Base-by-base conservation (phyloP, 1,140 invertebrate genomes). In the Temnothorax nylanderi region DNA sequence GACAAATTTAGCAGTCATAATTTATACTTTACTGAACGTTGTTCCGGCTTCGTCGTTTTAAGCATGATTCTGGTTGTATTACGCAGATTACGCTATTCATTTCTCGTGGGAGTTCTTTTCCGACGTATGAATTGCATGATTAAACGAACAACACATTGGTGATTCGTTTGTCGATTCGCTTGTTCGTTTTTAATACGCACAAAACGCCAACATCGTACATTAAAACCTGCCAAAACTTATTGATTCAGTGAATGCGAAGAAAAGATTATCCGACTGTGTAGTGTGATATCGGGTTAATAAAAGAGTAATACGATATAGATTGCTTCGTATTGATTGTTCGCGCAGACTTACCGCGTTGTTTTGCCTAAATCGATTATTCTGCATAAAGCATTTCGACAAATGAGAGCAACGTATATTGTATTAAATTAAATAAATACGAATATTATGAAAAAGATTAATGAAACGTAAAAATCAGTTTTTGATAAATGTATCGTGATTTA, bases 51-150 rank as follows among this genome's bases (percentile, higher is more conserved):
- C 44, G n/a, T 67, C 32, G n/a, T 41, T 65, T 67, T 3, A n/a
- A n/a, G 13, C 47, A 26, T 64, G 34, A 80, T 56, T 80, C 44
- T 21, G 49, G 54, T 16, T 18, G 18, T 16, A 54, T 44, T 69
- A 64, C 34, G 0, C 16, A 10, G 11, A 54, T 44, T 69, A 64
- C 34, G 0, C 16, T 60, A 84, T 84, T 84, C 54, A 84, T 84
- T 84, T 75, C 54, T 60, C 47, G 32, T n/a, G 47, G 64, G 34
- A 78, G 1, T 49, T 26, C 26, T 65, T 72, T 58, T 77, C 41
- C 78, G 37, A 88, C 10, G 72, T 41, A 82, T 56, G 18, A 51
- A 71, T 32, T 65, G 87, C 67, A 74, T 84, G 69, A 88, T 84
- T 62, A 67, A 65, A 65, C 18, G 58, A 85, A 44, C 49, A 16